Evolutionary conservation across 2,113 vertebrate species (phyloP).

Genomic region (Colistium nudipinnis): DNA sequence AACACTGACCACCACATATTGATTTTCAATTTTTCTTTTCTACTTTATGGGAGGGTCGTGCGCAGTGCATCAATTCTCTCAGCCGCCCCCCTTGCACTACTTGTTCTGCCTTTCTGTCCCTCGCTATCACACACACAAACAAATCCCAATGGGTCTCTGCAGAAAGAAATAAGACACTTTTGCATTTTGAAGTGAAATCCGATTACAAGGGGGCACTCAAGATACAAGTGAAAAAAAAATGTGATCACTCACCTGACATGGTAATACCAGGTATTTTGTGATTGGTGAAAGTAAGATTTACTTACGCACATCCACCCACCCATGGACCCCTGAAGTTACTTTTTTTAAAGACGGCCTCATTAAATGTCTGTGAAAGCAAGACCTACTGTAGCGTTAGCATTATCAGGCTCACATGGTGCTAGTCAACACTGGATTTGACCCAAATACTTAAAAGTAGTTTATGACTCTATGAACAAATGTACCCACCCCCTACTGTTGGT

Average conservation of each 20-base stretch:
- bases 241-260: background rate
- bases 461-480: conserved; percentile 37
- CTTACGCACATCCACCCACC: background rate
- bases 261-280: background rate
- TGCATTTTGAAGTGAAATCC: background rate
- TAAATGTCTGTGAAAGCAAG: conserved; percentile 13
- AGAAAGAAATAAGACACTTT: too few relatives aligned
- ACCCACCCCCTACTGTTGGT: conserved; percentile 21
- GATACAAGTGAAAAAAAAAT: background rate
- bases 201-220: background rate
- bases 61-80: background rate
- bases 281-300: conserved; percentile 3
- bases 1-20: background rate
- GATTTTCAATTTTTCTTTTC: background rate
- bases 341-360: conserved; percentile 27
- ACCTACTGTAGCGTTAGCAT: conserved; percentile 10
- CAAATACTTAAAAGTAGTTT: conserved; percentile 64
- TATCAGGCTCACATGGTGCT: conserved; percentile 9
- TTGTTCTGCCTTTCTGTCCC: background rate
- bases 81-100: background rate
- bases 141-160: background rate
- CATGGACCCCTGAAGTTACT: conserved; percentile 1
- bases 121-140: background rate
- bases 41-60: too few relatives aligned
- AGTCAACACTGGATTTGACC: conserved; percentile 53